Conservation (phyloP, 2,797 vertebrate genomes). For the Anabacerthia variegaticeps region DNA sequence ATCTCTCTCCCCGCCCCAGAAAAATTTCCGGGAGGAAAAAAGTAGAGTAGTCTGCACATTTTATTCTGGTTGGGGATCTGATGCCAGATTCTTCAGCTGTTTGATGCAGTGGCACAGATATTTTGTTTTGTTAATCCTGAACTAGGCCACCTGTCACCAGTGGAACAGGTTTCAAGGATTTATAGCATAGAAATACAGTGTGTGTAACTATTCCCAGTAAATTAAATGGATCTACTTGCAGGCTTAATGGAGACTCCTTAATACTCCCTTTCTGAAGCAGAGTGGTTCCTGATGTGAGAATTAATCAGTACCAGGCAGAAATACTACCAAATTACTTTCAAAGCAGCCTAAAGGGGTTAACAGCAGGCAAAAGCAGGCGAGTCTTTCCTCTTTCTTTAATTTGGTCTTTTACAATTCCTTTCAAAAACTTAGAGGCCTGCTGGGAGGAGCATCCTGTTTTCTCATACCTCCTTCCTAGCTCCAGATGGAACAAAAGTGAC, state of each 20-base stretch:
- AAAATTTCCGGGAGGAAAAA: background rate
- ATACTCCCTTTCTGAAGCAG: background rate
- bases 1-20: background rate
- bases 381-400: background rate
- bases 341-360: background rate
- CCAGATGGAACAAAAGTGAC: background rate
- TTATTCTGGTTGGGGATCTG: background rate
- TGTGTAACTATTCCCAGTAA: background rate
- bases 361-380: fast-evolving
- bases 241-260: background rate
- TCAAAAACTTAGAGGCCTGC: background rate
- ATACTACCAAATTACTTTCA: background rate
- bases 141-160: constrained; percentile 27
- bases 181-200: background rate
- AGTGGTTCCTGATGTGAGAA: background rate
- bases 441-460: constrained; percentile 21
- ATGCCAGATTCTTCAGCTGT: constrained; percentile 3
- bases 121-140: constrained; percentile 26
- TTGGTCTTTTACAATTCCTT: background rate
- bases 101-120: constrained; percentile 24
- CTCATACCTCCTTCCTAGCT: background rate
- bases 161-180: constrained; percentile 36
- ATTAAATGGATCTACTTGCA: background rate
- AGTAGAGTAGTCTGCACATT: background rate
- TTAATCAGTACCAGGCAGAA: background rate